Conservation (phyloP, 2,113 vertebrate genomes). For the Deroptyus accipitrinus region DNA sequence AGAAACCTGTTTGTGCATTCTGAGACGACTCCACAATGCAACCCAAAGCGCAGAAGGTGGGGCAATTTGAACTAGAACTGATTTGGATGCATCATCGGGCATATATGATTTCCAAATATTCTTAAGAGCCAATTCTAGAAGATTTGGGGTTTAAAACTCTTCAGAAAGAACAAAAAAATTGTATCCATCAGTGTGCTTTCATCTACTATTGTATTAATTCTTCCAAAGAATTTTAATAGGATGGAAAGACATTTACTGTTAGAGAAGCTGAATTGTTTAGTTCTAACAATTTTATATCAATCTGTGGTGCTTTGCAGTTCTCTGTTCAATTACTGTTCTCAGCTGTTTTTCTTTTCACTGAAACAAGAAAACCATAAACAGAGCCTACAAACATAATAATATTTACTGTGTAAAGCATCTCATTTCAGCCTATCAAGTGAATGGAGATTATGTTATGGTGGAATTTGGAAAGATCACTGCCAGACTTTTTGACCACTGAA, state of each 20-base stretch:
- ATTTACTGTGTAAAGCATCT: not conserved
- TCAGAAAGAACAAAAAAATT: not conserved
- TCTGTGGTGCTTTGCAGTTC: not conserved
- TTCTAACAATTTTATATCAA: conserved; percentile 9
- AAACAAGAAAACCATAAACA: not conserved
- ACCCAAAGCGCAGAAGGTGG: not conserved
- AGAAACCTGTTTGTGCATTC: not conserved
- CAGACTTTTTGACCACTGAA: not conserved
- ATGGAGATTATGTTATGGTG: not conserved
- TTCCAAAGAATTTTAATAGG: conserved; percentile 12
- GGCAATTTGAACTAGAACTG: not conserved
- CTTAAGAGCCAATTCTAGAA: not conserved
- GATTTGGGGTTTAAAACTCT: not conserved
- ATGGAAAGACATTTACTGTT: not conserved
- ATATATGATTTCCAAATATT: not conserved
- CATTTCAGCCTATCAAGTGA: not conserved
- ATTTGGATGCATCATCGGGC: not conserved
- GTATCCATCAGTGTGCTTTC: not conserved
- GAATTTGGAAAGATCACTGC: not conserved
- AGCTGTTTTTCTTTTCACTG: conserved; percentile 16
- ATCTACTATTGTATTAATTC: conserved; percentile 3
- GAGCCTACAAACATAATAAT: not conserved
- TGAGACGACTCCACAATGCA: not conserved
- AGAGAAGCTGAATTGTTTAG: not conserved
- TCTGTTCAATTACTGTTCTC: conserved; percentile 11